Base-by-base conservation (phyloP, 2,113 vertebrate species). In the Lanius ludovicianus region DNA sequence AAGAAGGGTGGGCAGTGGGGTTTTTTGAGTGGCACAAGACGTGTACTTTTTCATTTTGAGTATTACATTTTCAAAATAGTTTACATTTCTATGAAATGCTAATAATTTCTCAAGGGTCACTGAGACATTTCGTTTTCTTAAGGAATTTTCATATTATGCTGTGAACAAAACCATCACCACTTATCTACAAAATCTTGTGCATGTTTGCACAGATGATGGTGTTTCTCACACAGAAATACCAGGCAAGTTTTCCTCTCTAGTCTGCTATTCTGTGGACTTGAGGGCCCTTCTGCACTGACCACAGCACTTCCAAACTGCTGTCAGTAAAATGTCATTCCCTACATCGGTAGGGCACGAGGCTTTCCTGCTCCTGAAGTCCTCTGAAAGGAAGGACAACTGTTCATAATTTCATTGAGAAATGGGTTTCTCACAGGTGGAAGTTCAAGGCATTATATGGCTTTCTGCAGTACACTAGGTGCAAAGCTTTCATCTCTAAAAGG, bases 1-100 rank as follows among this genome's bases (percentile, higher is more conserved):
- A 79, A 75, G 16, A 44, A 80, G 13, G 5, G 11, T 14, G 1
- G 2, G 31, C 28, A 1, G 7, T 31, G 2, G 2, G 5, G 8
- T 20, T 42, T 84, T 68, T 13, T 6, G 18, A 62, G 23, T 25
- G 69, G 27, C 13, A 56, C 6, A 69, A 57, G 13, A 49, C 7
- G 37, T 0, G 1, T 31, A 76, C 18, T 4, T 23, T 27, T 81
- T 22, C 19, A 74, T 13, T 88, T 73, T 6, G 41, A 80, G 18
- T 37, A 37, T 20, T 37, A 16, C 3, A 6, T 15, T 11, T 57
- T 74, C 21, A 47, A 60, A 69, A 41, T 85, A 68, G 7, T 68
- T 37, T 13, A 21, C 19, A 23, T 31, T 42, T 46, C 39, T 39
- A 35, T 24, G 46, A 76, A 69, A 33, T 21, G 18, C 18, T 75